These are phyloP conservation scores for Callionymus lyra DNA, from an alignment of 2,113 vertebrate genomes.

Conservation along the genomic window DNA sequence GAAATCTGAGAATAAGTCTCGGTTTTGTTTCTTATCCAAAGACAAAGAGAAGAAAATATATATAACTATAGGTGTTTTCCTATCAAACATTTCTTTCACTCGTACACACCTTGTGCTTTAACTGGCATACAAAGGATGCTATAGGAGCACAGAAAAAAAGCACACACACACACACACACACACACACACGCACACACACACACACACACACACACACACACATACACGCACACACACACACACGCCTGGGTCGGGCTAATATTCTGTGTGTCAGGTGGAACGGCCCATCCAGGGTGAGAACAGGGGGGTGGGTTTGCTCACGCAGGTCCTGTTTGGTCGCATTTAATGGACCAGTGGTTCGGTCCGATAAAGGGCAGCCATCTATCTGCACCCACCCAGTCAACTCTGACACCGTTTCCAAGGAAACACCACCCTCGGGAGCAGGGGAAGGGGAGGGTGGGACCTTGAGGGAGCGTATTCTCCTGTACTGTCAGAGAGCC, in stretches of 20 bases:
- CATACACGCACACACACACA: slow-evolving; percentile 9
- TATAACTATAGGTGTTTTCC: slow-evolving; percentile 5
- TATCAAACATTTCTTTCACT: too few species aligned
- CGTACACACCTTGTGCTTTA: too few species aligned
- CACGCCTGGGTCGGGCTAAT: slow-evolving; percentile 36
- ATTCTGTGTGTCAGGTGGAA: slow-evolving; percentile 52
- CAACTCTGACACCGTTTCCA: slow-evolving; percentile 77
- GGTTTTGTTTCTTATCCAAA: slow-evolving; percentile 63
- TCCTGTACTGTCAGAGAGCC: slow-evolving; percentile 58
- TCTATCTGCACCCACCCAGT: slow-evolving; percentile 71
- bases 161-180: slow-evolving; percentile 12
- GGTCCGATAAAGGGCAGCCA: slow-evolving; percentile 71
- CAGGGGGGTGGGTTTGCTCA: slow-evolving; percentile 35
- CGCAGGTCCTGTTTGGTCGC: slow-evolving; percentile 37
- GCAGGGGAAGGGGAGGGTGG: slow-evolving; percentile 51
- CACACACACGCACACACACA: slow-evolving; percentile 6
- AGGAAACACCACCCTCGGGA: slow-evolving; percentile 69
- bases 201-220: slow-evolving; percentile 20
- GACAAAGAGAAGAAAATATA: slow-evolving; percentile 45
- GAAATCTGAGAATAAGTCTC: slow-evolving; percentile 45
- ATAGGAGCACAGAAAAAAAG: slow-evolving; percentile 19
- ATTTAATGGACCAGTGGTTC: slow-evolving; percentile 63
- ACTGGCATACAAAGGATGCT: too few species aligned
- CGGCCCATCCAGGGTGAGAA: slow-evolving; percentile 44
- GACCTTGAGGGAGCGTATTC: slow-evolving; percentile 68